Base-by-base conservation (phyloP, 2,113 vertebrate genomes). In the Chaetodon auriga region DNA sequence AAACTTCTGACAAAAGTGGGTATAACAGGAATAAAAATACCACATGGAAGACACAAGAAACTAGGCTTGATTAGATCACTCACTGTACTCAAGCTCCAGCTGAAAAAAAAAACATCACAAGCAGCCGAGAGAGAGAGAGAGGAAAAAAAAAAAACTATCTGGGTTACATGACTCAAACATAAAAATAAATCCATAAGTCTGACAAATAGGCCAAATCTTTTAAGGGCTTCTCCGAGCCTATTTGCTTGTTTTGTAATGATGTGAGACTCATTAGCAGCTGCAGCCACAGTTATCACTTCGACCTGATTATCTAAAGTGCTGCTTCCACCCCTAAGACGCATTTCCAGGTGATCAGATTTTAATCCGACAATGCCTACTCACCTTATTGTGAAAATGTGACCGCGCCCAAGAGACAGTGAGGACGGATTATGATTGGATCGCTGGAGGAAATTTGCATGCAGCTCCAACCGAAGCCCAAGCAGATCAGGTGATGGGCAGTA, bases 151-250 rank as follows among this genome's bases (percentile, higher is more conserved):
- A 49, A 57, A 75, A 71, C 23, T 57, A 88, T 88, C 72, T 90
- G 80, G 83, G 82, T 89, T 84, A 81, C 68, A 83, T 85, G 78
- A 87, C 60, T 89, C 82, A 80, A 86, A 87, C 71, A 70, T 81
- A 80, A 83, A 88, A 87, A 92, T 83, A 83, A 88, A 90, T 85
- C 65, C 49, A 68, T 60, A 81, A 84, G 62, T 85, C 72, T 87
- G 55, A 87, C 78, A 90, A 90, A 89, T 85, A 80, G 84, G 86
- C 75, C 85, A 90, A 66, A 90, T 86, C 68, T 78, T 83, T 41
- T 46, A 68, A 82, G 62, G 71, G 74, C 61, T 82, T 90, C 66
- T 80, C 78, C 15, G 36, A 80, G 85, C 78, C 68, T 70, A 11
- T 81, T 74, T 82, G 63, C 53, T 60, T 61, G 55, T 76, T 83